Evolutionary conservation across 2,888 invertebrate species (phyloP), one percentile per base, ranked within the genome.

Genomic region (Muschampia plurimacula): DNA sequence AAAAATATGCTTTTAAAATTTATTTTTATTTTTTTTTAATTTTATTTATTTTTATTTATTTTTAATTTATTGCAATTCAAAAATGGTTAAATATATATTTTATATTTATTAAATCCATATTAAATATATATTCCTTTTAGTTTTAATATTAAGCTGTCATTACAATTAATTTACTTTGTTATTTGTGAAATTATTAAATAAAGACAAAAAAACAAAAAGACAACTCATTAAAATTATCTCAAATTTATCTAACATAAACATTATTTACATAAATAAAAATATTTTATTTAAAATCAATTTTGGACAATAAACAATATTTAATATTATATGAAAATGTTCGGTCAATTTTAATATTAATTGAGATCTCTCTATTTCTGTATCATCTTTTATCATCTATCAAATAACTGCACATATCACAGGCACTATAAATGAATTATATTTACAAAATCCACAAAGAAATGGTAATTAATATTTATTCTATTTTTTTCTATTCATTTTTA

Each of bases 401-500:
- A 39, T 12, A 44, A 64, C 10, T 64, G 57, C 69, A 70, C 79
- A 79, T 79, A 79, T 79, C 78, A 79, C 49, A 73, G 70, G 75
- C 76, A 77, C 75, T 76, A 22, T 77, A 57, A 15, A n/a, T 36
- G 15, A 55, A 64, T 52, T 46, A 44, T 68, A 68, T 68, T 68
- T 49, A 68, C 32, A 68, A 49, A 52, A 52, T 36, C 4, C 12
- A 28, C 28, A 7, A 41, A 41, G 28, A 10, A 63, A 32, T 32
- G 32, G 32, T 32, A 32, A 32, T 32, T 32, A 2, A 39, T n/a
- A 12, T 44, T 15, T 28, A 28, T 46, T 22, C 13, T 28, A 44
- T 28, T 7, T 15, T 15, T 22, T 15, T 15, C 15, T 15, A 22
- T 52, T 52, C 15, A 9, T 52, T 52, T 8, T 9, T 52, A 49